Base-by-base conservation (phyloP, 2,888 invertebrate genomes). In the Parnassius smintheus region DNA sequence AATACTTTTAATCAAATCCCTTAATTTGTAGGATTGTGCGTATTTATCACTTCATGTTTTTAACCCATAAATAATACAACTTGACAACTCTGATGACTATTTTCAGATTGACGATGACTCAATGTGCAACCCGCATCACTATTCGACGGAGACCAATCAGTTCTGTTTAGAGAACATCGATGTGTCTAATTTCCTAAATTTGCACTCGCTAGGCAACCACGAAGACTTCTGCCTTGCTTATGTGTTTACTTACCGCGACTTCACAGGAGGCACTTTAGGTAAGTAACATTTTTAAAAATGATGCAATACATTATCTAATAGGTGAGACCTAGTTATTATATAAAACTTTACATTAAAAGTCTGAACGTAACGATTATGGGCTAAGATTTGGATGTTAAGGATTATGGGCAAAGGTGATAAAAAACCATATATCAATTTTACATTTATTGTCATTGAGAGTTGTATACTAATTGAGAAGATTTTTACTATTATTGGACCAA, bases 211-310 rank as follows among this genome's bases (percentile, higher is more conserved):
- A 69, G 96, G 97, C 63, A 98, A 99, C 91, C 99, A 99, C 85
- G 97, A 99, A 78, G 97, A 97, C 86, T 99, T 99, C 91, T 99
- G 99, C 83, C 94, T 99, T 68, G 99, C 99, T n/a, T 99, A 99
- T 85, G 98, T 99, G 67, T 99, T 99, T 90, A 99, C 99, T 0
- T 97, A 97, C 84, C 94, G 98, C 76, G 99, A 99, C 87, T 99
- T 99, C 83, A 98, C 98, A 22, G 98, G 98, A 9, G 99, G 99
- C 65, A 99, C 99, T 18, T 93, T 99, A 51, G 92, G 92, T 92
- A 73, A 74, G 71, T 13, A 22, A 44, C 13, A 9, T 2, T 62
- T 50, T 61, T 58, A 1, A 35, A 35, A 35, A 35, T 35, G 4
- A 7, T 35, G 35, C 4, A 35, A 35, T 7, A 35, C 35, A 35